These are phyloP conservation scores for Acanthosepion esculentum DNA, from an alignment of 2,888 invertebrate genomes.

Conservation along the genomic window DNA sequence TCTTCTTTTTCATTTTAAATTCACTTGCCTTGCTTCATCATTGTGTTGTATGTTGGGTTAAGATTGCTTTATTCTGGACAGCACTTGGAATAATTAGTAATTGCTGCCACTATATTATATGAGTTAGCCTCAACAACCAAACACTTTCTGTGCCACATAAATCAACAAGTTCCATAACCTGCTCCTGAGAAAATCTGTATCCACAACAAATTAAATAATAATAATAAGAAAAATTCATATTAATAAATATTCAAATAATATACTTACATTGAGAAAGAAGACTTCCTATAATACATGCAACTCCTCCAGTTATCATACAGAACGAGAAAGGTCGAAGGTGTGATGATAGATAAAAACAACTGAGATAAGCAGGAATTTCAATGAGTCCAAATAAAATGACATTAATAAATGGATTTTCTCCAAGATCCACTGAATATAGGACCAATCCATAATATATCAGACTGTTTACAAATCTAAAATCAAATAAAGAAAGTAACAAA, in stretches of 20 bases:
- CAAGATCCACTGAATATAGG: not conserved
- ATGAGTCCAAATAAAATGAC: not conserved
- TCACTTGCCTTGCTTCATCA: too few relatives aligned
- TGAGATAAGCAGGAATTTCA: constrained; percentile 1
- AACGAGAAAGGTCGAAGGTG: not conserved
- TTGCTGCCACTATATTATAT: too few relatives aligned
- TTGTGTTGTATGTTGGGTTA: too few relatives aligned
- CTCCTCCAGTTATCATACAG: not conserved
- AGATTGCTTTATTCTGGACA: too few relatives aligned
- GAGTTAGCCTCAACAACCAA: too few relatives aligned
- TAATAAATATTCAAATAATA: not conserved
- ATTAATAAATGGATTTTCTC: constrained; percentile 8
- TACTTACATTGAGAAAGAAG: not conserved
- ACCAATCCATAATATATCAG: not conserved
- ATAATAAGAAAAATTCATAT: too few relatives aligned
- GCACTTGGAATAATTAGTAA: too few relatives aligned
- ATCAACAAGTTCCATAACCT: too few relatives aligned
- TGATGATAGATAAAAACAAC: not conserved
- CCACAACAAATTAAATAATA: too few relatives aligned
- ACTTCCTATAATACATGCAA: not conserved
- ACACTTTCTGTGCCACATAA: too few relatives aligned
- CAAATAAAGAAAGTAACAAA: not conserved
- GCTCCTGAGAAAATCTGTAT: too few relatives aligned
- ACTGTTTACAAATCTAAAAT: not conserved
- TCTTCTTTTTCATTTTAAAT: too few relatives aligned